Base-by-base conservation (phyloP, 2,888 invertebrate genomes). In the Macropis europaea region DNA sequence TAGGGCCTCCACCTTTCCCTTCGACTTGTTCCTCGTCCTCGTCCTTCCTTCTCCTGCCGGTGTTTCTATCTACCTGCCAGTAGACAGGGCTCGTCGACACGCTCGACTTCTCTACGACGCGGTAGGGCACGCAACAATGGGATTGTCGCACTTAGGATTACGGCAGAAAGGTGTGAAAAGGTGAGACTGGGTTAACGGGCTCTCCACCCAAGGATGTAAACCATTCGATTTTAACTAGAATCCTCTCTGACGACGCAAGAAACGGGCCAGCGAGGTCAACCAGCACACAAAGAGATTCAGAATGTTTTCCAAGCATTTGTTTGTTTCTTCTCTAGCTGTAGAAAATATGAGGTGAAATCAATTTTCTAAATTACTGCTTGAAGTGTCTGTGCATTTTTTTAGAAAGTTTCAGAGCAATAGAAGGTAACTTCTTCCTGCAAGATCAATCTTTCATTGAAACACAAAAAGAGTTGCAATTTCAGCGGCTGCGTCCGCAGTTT, bases 1-100 rank as follows among this genome's bases (percentile, higher is more conserved):
- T 77, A 76, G 79, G 75, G 73, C 63, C 75, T 67, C 45, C 63
- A 36, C 43, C 52, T 63, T 59, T 52, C 28, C 61, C 42, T 40
- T 26, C 48, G 9, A 32, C 48, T 17, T n/a, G 2, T 7, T 53
- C 19, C 7, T n/a, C 34, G 22, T 47, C 59, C 43, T 32, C 42
- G 26, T 50, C 38, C 63, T 26, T 42, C 47, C 24, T 63, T 53
- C 48, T 7, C 9, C 47, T 38, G 13, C 34, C 22, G 34, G 32
- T 26, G 17, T 62, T 38, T 17, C 13, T 45, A 26, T 34, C 43
- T 72, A 64, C 64, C 45, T 26, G 17, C 15, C 42, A 48, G 63
- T 47, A 36, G 59, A 45, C 24, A 45, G 24, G 50, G 48, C 38
- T 34, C 9, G n/a, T 32, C 26, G 45, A 9, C 34, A 38, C 38